Conservation (phyloP, 2,113 vertebrate species). For the Datnioides undecimradiatus region DNA sequence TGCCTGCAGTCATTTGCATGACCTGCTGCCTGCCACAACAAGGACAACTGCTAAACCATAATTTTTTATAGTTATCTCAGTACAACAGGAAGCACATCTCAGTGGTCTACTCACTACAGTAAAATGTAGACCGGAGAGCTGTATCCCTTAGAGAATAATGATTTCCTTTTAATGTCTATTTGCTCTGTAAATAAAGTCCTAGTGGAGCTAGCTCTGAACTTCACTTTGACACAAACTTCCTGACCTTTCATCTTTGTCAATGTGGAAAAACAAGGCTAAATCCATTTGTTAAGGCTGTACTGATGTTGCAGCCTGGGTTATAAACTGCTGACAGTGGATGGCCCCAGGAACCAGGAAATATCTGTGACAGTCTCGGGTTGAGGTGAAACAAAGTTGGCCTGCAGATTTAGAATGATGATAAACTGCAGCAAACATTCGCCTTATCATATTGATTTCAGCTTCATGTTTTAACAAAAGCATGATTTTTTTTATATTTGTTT, state of each 20-base stretch:
- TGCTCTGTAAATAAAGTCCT: conserved; percentile 54
- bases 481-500: background rate
- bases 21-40: background rate
- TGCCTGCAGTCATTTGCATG: background rate
- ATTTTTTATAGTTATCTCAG: background rate
- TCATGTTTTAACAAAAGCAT: background rate
- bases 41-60: background rate
- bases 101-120: conserved; percentile 14
- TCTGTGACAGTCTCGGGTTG: conserved; percentile 2
- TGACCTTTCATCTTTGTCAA: conserved; percentile 44
- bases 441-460: background rate
- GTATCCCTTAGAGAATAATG: background rate
- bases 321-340: conserved; percentile 55
- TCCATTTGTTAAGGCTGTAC: background rate
- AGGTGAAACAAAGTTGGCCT: background rate
- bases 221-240: conserved; percentile 23
- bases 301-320: background rate
- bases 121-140: conserved; percentile 28
- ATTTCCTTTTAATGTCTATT: conserved; percentile 47
- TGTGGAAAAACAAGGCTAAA: conserved; percentile 21
- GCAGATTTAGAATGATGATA: conserved; percentile 6
- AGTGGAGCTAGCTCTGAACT: conserved; percentile 8
- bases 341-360: conserved; percentile 64
- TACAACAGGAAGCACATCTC: conserved; percentile 41
- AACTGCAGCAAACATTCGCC: background rate